Percentiles rank a stretch among this genome's conserved stretches.
These are phyloP conservation scores for Uropetala carovei DNA, from an alignment of 2,888 invertebrate species.

Conservation along the genomic window DNA sequence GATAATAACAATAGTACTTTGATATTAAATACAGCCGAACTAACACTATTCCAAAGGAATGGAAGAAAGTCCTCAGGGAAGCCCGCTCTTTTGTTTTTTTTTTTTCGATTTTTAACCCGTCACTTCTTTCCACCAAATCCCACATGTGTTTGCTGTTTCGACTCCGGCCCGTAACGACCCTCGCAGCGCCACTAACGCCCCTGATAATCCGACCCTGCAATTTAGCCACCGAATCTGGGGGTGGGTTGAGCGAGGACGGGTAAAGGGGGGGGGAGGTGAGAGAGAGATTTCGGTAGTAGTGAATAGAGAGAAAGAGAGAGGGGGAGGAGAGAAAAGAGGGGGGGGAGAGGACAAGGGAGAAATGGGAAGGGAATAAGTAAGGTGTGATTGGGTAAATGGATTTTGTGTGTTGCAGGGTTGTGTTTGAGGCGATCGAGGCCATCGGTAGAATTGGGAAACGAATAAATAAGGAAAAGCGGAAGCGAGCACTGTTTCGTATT, in stretches of 20 bases:
- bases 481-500: too few relatives aligned
- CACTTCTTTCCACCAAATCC: neutral
- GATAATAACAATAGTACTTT: neutral
- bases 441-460: neutral
- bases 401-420: neutral
- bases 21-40: neutral
- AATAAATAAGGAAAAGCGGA: too few relatives aligned
- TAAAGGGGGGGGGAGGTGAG: neutral
- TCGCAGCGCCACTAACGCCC: constrained; percentile 51
- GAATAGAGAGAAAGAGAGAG: neutral
- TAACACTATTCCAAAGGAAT: neutral
- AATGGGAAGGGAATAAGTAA: neutral
- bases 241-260: neutral
- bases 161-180: constrained; percentile 51
- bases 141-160: constrained; percentile 54
- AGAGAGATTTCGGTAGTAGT: neutral
- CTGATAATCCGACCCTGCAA: constrained; percentile 51
- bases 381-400: neutral
- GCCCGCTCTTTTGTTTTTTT: neutral
- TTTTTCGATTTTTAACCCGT: constrained; percentile 42
- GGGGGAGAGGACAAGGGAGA: neutral
- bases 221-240: neutral
- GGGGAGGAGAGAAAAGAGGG: neutral
- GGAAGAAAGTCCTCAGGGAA: neutral
- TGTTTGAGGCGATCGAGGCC: neutral